These are phyloP conservation scores for Sepioteuthis lessoniana DNA, from an alignment of 2,888 invertebrate genomes.

Conservation along the genomic window DNA sequence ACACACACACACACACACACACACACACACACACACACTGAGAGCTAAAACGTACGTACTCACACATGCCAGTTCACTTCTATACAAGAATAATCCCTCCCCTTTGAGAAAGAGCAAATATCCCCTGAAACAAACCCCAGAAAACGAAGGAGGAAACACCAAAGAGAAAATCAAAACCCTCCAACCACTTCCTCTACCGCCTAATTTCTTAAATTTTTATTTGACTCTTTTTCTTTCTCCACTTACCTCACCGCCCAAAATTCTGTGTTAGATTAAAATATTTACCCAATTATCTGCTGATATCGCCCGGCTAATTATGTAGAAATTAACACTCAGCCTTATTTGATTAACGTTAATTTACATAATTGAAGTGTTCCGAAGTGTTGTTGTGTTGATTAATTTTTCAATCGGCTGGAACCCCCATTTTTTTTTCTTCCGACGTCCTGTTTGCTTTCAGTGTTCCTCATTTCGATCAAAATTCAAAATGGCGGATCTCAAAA, in stretches of 20 bases:
- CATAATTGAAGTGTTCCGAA: slow-evolving; percentile 23
- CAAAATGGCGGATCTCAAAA: background rate
- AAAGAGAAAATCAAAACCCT: background rate
- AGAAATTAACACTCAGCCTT: slow-evolving; percentile 33
- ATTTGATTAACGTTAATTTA: slow-evolving; percentile 33
- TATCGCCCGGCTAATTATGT: slow-evolving; percentile 33
- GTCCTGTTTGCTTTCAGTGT: background rate
- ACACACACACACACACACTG: too few relatives aligned
- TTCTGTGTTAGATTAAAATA: slow-evolving; percentile 33
- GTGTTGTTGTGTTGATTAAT: slow-evolving; percentile 33
- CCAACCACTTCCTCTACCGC: background rate
- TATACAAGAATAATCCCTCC: background rate
- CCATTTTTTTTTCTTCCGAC: background rate
- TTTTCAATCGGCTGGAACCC: slow-evolving; percentile 33
- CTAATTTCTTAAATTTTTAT: background rate
- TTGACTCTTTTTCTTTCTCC: too few relatives aligned
- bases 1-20: too few relatives aligned
- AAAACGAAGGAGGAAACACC: background rate
- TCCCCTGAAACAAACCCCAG: background rate
- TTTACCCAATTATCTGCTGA: background rate
- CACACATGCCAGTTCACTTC: background rate
- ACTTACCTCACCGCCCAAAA: background rate
- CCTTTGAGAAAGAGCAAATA: background rate
- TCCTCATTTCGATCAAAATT: background rate
- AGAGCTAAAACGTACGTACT: background rate